phyloP scores from a whole-genome alignment of 2,888 invertebrate species.

The Amiota communis region DNA sequence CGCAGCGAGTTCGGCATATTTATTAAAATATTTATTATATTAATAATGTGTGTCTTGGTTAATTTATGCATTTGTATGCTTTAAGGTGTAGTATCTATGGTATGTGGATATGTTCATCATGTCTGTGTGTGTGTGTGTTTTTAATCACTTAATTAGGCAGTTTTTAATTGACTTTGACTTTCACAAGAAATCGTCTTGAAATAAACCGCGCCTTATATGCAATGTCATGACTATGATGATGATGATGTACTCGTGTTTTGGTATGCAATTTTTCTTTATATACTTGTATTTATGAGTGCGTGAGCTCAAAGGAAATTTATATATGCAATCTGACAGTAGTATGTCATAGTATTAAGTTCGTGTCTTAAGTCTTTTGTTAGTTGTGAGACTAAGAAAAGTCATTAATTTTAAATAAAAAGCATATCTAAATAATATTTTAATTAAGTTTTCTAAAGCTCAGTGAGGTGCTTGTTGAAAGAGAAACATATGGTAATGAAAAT shows the following conservation, averaged over 20 bases:
- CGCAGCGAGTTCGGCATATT: slow-evolving; percentile 38
- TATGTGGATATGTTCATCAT: too few relatives aligned
- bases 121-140: slow-evolving; percentile 55
- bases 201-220: too few relatives aligned
- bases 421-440: background rate
- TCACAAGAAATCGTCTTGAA: slow-evolving; percentile 13
- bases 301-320: too few relatives aligned
- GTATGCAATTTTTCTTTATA: too few relatives aligned
- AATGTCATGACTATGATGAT: too few relatives aligned
- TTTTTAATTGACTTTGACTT: slow-evolving; percentile 54
- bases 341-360: slow-evolving; percentile 49
- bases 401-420: slow-evolving; percentile 46
- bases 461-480: too few relatives aligned
- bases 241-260: too few relatives aligned
- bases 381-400: slow-evolving; percentile 40
- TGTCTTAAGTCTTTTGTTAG: slow-evolving; percentile 61
- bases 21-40: slow-evolving; percentile 43
- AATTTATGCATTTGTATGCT: slow-evolving; percentile 48
- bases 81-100: slow-evolving; percentile 17
- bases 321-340: too few relatives aligned
- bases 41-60: slow-evolving; percentile 47
- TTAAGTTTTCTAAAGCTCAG: too few relatives aligned
- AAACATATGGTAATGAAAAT: too few relatives aligned
- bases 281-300: too few relatives aligned
- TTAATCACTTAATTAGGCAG: slow-evolving; percentile 65